These are phyloP conservation scores for Quadroppia sp. DNA, from an alignment of 2,888 invertebrate species.

Conservation along the genomic window DNA sequence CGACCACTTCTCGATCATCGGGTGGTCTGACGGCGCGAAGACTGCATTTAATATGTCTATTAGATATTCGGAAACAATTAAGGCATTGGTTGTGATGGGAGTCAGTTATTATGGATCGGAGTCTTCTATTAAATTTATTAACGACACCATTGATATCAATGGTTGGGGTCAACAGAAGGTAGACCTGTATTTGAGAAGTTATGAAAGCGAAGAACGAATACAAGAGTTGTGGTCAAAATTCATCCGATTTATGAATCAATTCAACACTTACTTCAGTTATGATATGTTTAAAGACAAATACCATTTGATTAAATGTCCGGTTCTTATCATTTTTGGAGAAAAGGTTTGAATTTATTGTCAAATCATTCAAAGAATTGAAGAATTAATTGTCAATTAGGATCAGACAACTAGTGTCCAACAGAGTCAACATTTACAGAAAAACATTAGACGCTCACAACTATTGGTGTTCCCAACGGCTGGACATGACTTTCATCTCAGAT, in stretches of 20 bases:
- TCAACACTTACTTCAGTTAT: background rate
- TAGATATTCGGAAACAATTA: conserved; percentile 47
- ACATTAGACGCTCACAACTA: too few species aligned
- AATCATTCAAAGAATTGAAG: too few species aligned
- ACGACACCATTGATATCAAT: background rate
- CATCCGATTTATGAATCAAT: background rate
- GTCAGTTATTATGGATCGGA: background rate
- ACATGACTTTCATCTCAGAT: too few species aligned
- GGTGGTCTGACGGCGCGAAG: conserved; percentile 55
- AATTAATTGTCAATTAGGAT: too few species aligned
- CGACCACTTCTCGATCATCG: conserved; percentile 50
- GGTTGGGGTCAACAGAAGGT: background rate
- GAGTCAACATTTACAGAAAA: too few species aligned
- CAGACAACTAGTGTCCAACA: too few species aligned
- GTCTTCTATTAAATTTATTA: background rate
- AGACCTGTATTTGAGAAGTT: background rate
- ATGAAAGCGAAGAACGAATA: background rate
- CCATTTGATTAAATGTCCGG: background rate
- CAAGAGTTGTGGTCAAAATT: background rate
- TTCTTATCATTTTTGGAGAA: conserved; percentile 9
- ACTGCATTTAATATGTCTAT: conserved; percentile 52
- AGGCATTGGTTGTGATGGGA: conserved; percentile 44
- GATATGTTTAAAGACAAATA: background rate
- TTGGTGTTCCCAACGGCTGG: too few species aligned
- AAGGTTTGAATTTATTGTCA: too few species aligned